phyloP scores from a whole-genome alignment of 2,888 invertebrate genomes.

The Elysia crispata region DNA sequence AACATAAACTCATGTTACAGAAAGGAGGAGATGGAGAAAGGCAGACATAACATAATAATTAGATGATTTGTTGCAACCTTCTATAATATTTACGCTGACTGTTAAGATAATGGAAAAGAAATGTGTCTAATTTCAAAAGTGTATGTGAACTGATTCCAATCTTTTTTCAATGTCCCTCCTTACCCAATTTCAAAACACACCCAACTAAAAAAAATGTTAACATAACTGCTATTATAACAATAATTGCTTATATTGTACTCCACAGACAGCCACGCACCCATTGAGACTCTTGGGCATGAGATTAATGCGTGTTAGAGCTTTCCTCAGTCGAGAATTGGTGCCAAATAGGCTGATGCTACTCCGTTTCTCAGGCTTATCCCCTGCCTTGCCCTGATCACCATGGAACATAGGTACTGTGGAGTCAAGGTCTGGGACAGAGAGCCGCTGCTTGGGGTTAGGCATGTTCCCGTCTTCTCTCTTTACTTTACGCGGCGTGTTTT shows the following conservation, averaged over 20 bases:
- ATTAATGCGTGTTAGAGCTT: conserved; percentile 89
- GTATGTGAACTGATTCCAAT: no score
- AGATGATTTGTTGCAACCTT: no score
- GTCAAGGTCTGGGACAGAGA: conserved; percentile 86
- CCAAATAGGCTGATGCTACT: conserved; percentile 83
- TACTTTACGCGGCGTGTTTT: conserved; percentile 84
- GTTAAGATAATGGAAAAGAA: no score
- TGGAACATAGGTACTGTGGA: conserved; percentile 54
- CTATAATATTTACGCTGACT: no score
- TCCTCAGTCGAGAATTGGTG: conserved; percentile 90
- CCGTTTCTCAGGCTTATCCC: conserved; percentile 77
- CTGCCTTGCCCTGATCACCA: conserved; percentile 52
- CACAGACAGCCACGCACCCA: conserved; percentile 58
- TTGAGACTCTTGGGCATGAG: conserved; percentile 79
- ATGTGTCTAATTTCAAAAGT: no score
- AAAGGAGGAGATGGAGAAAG: no score
- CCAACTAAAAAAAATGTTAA: no score
- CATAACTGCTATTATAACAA: no score
- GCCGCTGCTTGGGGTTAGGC: conserved; percentile 82
- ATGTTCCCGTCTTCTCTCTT: conserved; percentile 83
- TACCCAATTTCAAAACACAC: no score
- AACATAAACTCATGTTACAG: neutral
- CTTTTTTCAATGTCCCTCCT: no score
- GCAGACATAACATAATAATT: no score
- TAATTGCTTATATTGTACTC: neutral